Evolutionary conservation across 2,797 vertebrate genomes (phyloP).

Genomic region (Falco concolor): DNA sequence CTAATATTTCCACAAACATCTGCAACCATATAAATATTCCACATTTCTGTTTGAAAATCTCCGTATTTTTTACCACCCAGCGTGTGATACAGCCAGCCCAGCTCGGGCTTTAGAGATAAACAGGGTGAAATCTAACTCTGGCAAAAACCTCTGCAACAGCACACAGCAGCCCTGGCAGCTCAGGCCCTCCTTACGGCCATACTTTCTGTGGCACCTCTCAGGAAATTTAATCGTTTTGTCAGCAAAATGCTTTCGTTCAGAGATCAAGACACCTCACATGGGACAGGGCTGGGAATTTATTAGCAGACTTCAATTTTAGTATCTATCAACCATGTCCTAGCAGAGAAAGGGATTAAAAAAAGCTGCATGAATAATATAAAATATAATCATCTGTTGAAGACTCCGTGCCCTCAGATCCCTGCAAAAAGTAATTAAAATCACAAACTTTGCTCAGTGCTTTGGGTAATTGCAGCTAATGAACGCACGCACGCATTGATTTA

Average conservation of each 20-base stretch:
- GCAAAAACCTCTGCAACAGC: not conserved
- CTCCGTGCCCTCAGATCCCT: not conserved
- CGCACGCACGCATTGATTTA: not conserved
- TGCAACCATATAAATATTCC: constrained; percentile 34
- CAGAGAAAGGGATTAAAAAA: constrained; percentile 17
- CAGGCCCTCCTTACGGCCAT: not conserved
- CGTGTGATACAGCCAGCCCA: not conserved
- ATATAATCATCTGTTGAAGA: not conserved
- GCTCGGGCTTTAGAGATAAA: not conserved
- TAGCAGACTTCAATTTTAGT: constrained; percentile 4
- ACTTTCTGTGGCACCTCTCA: not conserved
- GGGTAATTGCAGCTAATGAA: constrained; percentile 38
- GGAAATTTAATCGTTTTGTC: not conserved
- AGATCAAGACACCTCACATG: not conserved
- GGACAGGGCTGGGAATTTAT: not conserved
- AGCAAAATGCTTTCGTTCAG: not conserved
- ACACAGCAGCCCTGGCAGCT: not conserved
- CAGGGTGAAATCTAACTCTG: not conserved
- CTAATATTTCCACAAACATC: constrained; percentile 24
- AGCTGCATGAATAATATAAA: constrained; percentile 20
- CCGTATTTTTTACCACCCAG: constrained; percentile 30
- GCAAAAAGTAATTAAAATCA: constrained; percentile 62
- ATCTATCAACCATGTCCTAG: not conserved
- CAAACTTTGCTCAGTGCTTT: constrained; percentile 4
- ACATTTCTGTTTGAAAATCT: constrained; percentile 34